phyloP scores from a whole-genome alignment of 2,113 vertebrate genomes.

The Microcebus griseorufus region DNA sequence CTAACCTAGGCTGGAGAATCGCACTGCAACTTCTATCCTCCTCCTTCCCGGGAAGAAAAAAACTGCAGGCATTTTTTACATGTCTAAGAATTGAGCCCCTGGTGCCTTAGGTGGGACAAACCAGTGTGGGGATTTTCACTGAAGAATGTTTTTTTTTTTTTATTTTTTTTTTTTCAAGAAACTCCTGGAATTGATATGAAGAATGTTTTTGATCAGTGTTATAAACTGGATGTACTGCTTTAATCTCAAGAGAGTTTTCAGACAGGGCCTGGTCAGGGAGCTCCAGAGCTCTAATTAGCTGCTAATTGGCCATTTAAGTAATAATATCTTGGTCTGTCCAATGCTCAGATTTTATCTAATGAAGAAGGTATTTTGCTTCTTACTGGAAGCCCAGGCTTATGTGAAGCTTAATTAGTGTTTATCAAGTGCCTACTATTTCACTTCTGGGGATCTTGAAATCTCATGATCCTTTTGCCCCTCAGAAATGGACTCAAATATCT shows the following conservation, averaged over 20 bases:
- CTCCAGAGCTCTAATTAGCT: conserved; percentile 57
- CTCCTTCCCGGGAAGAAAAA: background rate
- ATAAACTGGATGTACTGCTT: conserved; percentile 6
- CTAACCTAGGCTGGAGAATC: background rate
- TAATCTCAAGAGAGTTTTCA: conserved; percentile 9
- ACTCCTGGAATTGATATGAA: too few species aligned
- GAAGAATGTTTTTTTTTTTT: conserved; percentile 10
- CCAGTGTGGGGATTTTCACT: background rate
- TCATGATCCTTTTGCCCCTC: background rate
- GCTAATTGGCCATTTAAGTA: conserved; percentile 62
- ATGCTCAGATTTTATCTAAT: background rate
- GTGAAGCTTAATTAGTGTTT: background rate
- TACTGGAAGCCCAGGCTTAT: background rate
- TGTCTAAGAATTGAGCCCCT: background rate
- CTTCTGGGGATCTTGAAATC: background rate
- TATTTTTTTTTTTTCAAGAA: too few species aligned
- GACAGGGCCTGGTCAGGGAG: background rate
- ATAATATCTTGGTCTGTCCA: conserved; percentile 36
- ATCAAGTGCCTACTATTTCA: background rate
- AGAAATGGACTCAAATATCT: conserved; percentile 26
- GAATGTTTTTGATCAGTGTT: conserved; percentile 6
- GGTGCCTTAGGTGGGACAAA: background rate
- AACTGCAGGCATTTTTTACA: background rate
- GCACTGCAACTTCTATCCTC: background rate
- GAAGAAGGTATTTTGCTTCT: conserved; percentile 41